A percentile compares a stretch with the other conserved stretches of the same genome.
Conservation (phyloP, 2,113 vertebrate species). For the Oryzias celebensis region DNA sequence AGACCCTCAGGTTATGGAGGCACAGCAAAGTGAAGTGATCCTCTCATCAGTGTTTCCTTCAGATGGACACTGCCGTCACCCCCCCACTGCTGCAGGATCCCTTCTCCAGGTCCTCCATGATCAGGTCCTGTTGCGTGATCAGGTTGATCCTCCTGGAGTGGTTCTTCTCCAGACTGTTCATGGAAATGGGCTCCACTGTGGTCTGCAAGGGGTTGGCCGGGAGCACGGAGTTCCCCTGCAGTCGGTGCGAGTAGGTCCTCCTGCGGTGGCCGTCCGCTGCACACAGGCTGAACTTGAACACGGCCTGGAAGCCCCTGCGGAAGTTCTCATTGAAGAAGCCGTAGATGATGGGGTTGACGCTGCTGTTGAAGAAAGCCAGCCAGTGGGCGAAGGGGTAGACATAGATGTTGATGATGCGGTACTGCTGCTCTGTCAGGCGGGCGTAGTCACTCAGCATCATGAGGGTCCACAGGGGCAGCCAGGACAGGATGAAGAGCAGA, state of each 20-base stretch:
- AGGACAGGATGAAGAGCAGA: conserved; percentile 88
- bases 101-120: conserved; percentile 80
- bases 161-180: conserved; percentile 72
- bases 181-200: conserved; percentile 72
- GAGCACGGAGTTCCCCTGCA: conserved; percentile 74
- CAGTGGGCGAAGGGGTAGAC: conserved; percentile 92
- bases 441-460: conserved; percentile 93
- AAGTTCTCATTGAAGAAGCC: conserved; percentile 93
- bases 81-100: conserved; percentile 64
- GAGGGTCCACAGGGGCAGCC: conserved; percentile 91
- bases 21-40: conserved; percentile 4
- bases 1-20: not conserved
- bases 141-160: conserved; percentile 56
- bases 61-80: conserved; percentile 73
- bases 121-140: conserved; percentile 75
- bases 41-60: conserved; percentile 13
- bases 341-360: conserved; percentile 90
- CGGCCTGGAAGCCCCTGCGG: conserved; percentile 82
- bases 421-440: conserved; percentile 76
- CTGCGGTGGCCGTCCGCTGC: conserved; percentile 50
- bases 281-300: conserved; percentile 83
- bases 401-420: conserved; percentile 87
- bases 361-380: conserved; percentile 94
- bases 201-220: conserved; percentile 68
- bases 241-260: conserved; percentile 69